Conservation (phyloP, 1,140 invertebrate genomes). For the Ooceraea biroi region DNA sequence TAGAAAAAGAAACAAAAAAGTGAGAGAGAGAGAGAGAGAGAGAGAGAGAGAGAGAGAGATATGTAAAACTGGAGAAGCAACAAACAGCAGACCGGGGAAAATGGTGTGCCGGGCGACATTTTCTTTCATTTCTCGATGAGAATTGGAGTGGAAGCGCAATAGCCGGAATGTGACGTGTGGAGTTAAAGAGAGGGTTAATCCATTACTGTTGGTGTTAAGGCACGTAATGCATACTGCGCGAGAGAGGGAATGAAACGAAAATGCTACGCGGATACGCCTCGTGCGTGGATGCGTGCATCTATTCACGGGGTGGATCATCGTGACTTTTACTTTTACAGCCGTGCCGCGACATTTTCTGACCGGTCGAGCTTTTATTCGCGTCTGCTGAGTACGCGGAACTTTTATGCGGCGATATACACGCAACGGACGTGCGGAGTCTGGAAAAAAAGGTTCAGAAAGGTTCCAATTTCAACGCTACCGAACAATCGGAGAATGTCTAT, state of each 20-base stretch:
- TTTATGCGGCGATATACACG: not conserved
- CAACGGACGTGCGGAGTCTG: not conserved
- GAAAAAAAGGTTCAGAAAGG: not conserved
- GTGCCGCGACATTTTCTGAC: not conserved
- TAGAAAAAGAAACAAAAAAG: slow-evolving; percentile 5
- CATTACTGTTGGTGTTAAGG: slow-evolving; percentile 58
- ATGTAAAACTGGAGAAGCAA: slow-evolving; percentile 22
- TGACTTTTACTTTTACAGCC: slow-evolving; percentile 20
- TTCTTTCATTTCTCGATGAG: slow-evolving; percentile 38
- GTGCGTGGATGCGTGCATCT: not conserved
- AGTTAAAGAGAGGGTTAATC: slow-evolving; percentile 64
- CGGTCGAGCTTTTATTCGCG: not conserved
- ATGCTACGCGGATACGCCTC: not conserved
- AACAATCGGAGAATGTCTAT: slow-evolving; percentile 15
- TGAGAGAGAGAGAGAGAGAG: not conserved
- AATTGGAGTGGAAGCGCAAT: slow-evolving; percentile 54
- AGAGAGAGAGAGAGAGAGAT: not conserved
- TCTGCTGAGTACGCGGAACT: not conserved
- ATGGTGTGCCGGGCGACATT: slow-evolving; percentile 56
- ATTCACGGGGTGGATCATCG: slow-evolving; percentile 7
- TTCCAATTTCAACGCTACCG: slow-evolving; percentile 7
- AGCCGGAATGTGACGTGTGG: not conserved
- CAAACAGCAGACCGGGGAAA: slow-evolving; percentile 25
- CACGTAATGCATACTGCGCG: slow-evolving; percentile 51
- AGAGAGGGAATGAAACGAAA: not conserved